These are phyloP conservation scores for Gastrophysa polygoni DNA, from an alignment of 2,888 invertebrate genomes.

Conservation along the genomic window DNA sequence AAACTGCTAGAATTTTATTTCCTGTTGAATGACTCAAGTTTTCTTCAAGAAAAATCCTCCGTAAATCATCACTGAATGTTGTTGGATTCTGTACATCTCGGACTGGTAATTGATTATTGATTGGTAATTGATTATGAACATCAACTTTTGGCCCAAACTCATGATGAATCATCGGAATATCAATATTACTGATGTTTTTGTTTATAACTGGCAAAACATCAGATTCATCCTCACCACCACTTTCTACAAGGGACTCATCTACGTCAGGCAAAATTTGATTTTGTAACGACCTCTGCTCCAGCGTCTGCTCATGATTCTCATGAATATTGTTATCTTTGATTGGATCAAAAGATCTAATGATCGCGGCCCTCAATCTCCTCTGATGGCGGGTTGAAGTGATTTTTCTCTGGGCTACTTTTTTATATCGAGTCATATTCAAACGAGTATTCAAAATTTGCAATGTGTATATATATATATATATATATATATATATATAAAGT, in stretches of 20 bases:
- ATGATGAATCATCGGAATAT: neutral
- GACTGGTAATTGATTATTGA: no score
- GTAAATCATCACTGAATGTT: neutral
- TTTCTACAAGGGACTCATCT: neutral
- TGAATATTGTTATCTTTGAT: neutral
- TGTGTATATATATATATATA: no score
- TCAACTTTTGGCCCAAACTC: no score
- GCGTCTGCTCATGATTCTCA: neutral
- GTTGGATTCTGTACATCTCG: no score
- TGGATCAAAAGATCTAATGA: slow-evolving; percentile 2
- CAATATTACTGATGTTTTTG: neutral
- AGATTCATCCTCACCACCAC: no score
- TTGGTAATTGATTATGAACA: no score
- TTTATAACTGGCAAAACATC: neutral
- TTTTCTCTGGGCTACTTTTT: neutral
- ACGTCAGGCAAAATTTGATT: neutral
- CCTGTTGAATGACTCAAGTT: neutral
- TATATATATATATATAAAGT: no score
- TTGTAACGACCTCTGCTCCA: neutral
- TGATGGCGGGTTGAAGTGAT: neutral
- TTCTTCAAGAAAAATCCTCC: neutral
- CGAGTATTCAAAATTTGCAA: no score
- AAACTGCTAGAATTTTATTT: neutral
- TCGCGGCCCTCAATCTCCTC: neutral
- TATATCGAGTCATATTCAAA: no score